phyloP scores from a whole-genome alignment of 2,113 vertebrate genomes.

The Bambusicola thoracicus region DNA sequence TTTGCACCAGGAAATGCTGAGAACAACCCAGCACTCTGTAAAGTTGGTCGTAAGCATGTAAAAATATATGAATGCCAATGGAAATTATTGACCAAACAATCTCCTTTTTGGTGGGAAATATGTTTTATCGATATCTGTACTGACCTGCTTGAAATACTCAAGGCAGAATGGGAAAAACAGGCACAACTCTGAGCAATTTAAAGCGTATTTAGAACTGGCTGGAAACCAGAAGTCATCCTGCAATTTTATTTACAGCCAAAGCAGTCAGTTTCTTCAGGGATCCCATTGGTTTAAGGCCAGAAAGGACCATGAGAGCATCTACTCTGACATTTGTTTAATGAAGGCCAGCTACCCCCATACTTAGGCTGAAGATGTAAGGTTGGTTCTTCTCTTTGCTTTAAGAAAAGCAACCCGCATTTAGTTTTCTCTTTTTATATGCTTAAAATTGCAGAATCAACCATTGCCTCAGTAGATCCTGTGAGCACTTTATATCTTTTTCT shows the following conservation, averaged over 20 bases:
- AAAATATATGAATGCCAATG: background rate
- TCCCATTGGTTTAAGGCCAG: background rate
- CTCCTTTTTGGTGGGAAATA: slow-evolving; percentile 40
- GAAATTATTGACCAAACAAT: slow-evolving; percentile 23
- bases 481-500: background rate
- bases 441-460: background rate
- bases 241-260: background rate
- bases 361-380: slow-evolving; percentile 4
- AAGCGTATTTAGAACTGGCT: slow-evolving; percentile 11
- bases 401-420: background rate
- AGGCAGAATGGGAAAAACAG: background rate
- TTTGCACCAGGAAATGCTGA: background rate
- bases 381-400: background rate
- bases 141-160: slow-evolving; percentile 12
- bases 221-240: background rate
- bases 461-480: background rate
- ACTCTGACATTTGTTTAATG: background rate
- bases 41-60: background rate
- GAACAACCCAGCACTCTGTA: background rate
- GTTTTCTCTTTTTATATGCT: background rate
- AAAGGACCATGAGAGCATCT: slow-evolving; percentile 6
- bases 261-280: background rate
- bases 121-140: slow-evolving; percentile 35
- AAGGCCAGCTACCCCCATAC: background rate
- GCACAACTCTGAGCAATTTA: slow-evolving; percentile 7